phyloP scores from a whole-genome alignment of 1,140 invertebrate species.

The Cydia amplana region DNA sequence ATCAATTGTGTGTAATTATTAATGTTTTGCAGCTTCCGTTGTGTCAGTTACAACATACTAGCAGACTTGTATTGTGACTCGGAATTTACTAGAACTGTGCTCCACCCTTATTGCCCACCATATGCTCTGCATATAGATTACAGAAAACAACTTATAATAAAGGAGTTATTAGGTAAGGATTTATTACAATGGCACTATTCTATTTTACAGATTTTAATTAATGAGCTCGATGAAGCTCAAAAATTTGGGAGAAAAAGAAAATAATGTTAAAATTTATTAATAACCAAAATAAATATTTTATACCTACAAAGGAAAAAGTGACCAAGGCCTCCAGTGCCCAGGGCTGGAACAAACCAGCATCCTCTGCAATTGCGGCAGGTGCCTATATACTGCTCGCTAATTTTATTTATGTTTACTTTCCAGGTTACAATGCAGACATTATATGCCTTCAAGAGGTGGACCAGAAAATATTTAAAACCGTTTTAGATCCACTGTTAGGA shows the following conservation, averaged over 20 bases:
- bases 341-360: too few relatives aligned
- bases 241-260: too few relatives aligned
- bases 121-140: constrained; percentile 91
- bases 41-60: constrained; percentile 93
- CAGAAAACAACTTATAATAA: constrained; percentile 89
- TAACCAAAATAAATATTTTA: too few relatives aligned
- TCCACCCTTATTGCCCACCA: constrained; percentile 90
- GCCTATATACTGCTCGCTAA: neutral
- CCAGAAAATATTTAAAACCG: constrained; percentile 86
- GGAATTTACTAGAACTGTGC: constrained; percentile 84
- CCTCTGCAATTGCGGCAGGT: neutral
- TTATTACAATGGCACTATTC: neutral
- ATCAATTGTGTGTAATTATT: constrained; percentile 36
- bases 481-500: constrained; percentile 84
- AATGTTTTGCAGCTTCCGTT: constrained; percentile 84
- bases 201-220: constrained; percentile 8
- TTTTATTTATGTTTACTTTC: constrained; percentile 41
- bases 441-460: constrained; percentile 97
- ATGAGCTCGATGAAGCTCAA: neutral
- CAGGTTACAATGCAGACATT: constrained; percentile 93
- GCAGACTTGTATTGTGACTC: constrained; percentile 93
- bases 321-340: too few relatives aligned
- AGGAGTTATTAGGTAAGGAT: constrained; percentile 87
- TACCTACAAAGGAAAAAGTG: too few relatives aligned
- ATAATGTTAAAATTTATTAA: too few relatives aligned